These are phyloP conservation scores for Cataglyphis rosenhaueri DNA, from an alignment of 2,888 invertebrate species.

Conservation along the genomic window DNA sequence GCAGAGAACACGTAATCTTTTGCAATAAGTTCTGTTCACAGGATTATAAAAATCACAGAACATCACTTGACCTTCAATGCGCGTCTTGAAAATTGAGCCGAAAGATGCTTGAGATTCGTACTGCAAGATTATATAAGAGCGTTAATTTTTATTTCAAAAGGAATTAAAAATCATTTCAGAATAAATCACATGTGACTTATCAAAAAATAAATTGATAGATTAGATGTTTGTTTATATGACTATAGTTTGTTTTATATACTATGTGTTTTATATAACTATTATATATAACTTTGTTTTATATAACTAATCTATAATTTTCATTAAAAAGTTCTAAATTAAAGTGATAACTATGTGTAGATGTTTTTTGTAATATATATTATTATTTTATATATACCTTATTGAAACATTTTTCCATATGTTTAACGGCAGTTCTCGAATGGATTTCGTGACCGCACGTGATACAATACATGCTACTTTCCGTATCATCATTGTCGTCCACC, in stretches of 20 bases:
- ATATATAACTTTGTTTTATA: too few species aligned
- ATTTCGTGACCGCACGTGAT: constrained; percentile 99
- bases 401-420: constrained; percentile 99
- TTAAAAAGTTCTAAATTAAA: not conserved
- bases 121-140: constrained; percentile 82
- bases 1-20: constrained; percentile 96
- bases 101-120: constrained; percentile 99
- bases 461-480: constrained; percentile 95
- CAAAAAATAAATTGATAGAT: not conserved
- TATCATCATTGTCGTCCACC: constrained; percentile 89
- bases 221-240: not conserved
- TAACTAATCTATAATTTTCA: not conserved
- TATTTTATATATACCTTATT: constrained; percentile 88
- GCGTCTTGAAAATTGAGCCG: constrained; percentile 97
- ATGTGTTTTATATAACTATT: not conserved
- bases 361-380: not conserved
- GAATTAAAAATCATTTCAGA: not conserved
- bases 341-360: not conserved
- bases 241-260: not conserved
- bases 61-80: constrained; percentile 98
- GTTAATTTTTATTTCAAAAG: not conserved
- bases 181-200: not conserved
- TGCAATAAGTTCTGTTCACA: constrained; percentile 96
- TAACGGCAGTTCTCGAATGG: constrained; percentile 95
- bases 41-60: constrained; percentile 99